Evolutionary conservation across 2,888 invertebrate genomes (phyloP).

Genomic region (Tetramorium bicarinatum): DNA sequence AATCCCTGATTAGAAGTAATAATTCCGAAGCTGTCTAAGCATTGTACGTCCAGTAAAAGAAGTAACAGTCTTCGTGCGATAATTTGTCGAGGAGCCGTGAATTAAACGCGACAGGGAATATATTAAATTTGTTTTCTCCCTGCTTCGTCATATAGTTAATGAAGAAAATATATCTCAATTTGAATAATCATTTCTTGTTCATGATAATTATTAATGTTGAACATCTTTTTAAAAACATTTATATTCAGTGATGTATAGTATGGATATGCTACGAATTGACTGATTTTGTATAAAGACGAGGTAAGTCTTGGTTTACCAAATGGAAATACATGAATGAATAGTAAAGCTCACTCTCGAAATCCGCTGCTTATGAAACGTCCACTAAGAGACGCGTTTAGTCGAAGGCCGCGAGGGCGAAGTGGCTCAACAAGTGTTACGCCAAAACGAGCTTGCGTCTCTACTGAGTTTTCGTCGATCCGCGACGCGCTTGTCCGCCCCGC

Average conservation of each 20-base stretch:
- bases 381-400: slow-evolving; percentile 63
- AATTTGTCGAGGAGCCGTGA: slow-evolving; percentile 13
- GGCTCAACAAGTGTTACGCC: slow-evolving; percentile 82
- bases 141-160: not conserved
- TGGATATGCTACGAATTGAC: not conserved
- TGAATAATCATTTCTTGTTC: not conserved
- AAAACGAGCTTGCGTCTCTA: slow-evolving; percentile 73
- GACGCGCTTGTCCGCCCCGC: slow-evolving; percentile 69
- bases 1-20: slow-evolving; percentile 74
- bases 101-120: slow-evolving; percentile 27
- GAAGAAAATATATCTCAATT: not conserved
- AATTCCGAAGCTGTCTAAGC: slow-evolving; percentile 52
- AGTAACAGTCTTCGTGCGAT: slow-evolving; percentile 15
- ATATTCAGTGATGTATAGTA: not conserved
- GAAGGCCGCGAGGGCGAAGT: slow-evolving; percentile 60
- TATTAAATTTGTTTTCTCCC: slow-evolving; percentile 5
- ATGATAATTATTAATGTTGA: not conserved
- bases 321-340: not conserved
- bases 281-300: not conserved
- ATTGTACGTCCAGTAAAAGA: not conserved
- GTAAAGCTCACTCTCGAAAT: slow-evolving; percentile 16
- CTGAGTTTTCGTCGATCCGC: slow-evolving; percentile 70
- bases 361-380: slow-evolving; percentile 70
- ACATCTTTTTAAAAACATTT: not conserved
- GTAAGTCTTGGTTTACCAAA: not conserved